These are phyloP conservation scores for Drosophila simulans DNA, from an alignment of 1,140 invertebrate species.

Conservation along the genomic window DNA sequence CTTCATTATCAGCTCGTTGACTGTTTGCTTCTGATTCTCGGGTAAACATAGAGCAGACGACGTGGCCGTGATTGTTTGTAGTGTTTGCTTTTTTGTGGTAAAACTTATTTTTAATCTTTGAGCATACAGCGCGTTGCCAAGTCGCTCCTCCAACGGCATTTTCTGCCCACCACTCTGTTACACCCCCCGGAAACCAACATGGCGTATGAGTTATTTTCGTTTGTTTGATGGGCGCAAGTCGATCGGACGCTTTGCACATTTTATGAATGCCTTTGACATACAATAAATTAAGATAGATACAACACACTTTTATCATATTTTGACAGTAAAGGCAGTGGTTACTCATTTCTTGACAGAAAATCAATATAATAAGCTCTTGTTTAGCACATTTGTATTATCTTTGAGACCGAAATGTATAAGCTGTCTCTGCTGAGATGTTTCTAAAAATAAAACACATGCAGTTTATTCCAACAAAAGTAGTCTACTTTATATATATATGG, in stretches of 20 bases:
- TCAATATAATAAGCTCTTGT: not conserved
- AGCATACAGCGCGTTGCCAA: constrained; percentile 35
- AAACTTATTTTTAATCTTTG: constrained; percentile 71
- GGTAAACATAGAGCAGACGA: constrained; percentile 51
- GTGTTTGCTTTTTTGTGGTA: constrained; percentile 37
- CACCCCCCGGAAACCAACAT: constrained; percentile 10
- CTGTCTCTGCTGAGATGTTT: too few relatives aligned
- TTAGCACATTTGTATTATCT: not conserved
- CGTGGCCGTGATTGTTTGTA: constrained; percentile 47
- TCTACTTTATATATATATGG: not conserved
- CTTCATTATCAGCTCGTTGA: constrained; percentile 64
- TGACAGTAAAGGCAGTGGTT: constrained; percentile 13
- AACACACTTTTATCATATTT: constrained; percentile 20
- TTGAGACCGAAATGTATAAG: too few relatives aligned
- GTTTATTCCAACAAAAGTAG: too few relatives aligned
- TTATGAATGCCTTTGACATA: constrained; percentile 33
- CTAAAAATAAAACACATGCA: too few relatives aligned
- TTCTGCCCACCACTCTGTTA: constrained; percentile 1
- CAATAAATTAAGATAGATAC: constrained; percentile 10
- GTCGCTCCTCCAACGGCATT: constrained; percentile 28
- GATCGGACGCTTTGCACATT: constrained; percentile 42
- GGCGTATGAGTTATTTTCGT: constrained; percentile 47
- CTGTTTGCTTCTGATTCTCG: constrained; percentile 54
- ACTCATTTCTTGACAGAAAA: not conserved
- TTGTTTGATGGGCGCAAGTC: constrained; percentile 11